Conservation (phyloP, 2,113 vertebrate species). For the Circaetus gallicus region DNA sequence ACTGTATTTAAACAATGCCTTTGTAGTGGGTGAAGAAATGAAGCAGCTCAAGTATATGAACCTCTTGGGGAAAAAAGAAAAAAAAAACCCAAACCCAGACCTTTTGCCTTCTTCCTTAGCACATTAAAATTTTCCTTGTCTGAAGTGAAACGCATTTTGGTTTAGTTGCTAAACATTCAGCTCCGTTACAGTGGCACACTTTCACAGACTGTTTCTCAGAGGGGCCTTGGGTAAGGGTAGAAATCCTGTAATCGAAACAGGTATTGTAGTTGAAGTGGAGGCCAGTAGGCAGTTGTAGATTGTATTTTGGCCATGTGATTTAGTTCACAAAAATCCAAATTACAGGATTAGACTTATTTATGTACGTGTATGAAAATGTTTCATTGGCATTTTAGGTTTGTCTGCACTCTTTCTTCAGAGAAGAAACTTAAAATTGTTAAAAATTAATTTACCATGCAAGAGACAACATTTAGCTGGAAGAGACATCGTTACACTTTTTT, state of each 20-base stretch:
- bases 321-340: not conserved
- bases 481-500: not conserved
- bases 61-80: not conserved
- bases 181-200: not conserved
- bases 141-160: not conserved
- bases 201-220: not conserved
- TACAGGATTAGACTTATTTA: not conserved
- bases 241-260: not conserved
- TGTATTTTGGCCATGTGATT: not conserved
- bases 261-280: not conserved
- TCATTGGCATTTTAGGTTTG: not conserved
- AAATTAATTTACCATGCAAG: not conserved
- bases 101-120: not conserved
- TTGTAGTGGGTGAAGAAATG: not conserved
- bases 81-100: accelerated
- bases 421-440: not conserved
- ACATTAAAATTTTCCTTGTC: not conserved
- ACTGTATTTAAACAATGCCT: not conserved
- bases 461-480: not conserved
- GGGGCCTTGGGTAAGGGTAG: not conserved
- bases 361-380: not conserved
- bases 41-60: not conserved
- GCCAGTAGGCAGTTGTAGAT: not conserved
- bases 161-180: not conserved
- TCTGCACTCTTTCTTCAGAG: not conserved